phyloP scores from a whole-genome alignment of 2,113 vertebrate genomes.

The Larimichthys polyactis region DNA sequence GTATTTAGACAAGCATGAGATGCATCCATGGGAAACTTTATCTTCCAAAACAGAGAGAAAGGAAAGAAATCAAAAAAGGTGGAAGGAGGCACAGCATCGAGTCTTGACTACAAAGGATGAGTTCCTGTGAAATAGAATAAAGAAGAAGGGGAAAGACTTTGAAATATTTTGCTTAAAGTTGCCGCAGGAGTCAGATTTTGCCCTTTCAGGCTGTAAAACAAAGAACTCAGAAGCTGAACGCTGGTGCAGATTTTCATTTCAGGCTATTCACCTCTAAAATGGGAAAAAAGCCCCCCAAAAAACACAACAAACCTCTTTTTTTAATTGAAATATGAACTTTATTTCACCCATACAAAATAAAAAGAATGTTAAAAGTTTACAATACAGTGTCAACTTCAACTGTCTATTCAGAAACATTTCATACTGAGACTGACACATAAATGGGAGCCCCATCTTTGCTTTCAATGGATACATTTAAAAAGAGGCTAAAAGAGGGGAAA shows the following conservation, averaged over 20 bases:
- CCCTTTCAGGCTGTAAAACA: conserved; percentile 13
- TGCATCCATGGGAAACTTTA: conserved; percentile 8
- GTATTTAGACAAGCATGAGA: neutral
- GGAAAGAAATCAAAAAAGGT: neutral
- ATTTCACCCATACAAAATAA: conserved; percentile 89
- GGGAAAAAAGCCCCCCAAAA: neutral
- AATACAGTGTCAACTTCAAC: conserved; percentile 82
- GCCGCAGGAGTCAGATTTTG: neutral
- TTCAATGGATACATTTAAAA: conserved; percentile 79
- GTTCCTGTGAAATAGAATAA: conserved; percentile 25
- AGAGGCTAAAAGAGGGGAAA: conserved; percentile 75
- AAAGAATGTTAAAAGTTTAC: conserved; percentile 87
- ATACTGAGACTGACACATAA: conserved; percentile 69
- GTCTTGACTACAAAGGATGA: conserved; percentile 16
- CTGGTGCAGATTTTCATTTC: neutral
- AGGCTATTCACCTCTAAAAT: neutral
- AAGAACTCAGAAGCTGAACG: neutral
- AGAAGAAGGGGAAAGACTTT: neutral
- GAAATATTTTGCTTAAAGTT: conserved; percentile 2
- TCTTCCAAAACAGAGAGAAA: conserved; percentile 13
- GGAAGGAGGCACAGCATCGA: neutral
- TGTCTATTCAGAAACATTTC: conserved; percentile 75
- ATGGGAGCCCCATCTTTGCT: conserved; percentile 56
- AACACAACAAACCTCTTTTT: conserved; percentile 28
- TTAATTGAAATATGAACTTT: conserved; percentile 85